phyloP scores from a whole-genome alignment of 2,113 vertebrate genomes.

The Chitala chitala region DNA sequence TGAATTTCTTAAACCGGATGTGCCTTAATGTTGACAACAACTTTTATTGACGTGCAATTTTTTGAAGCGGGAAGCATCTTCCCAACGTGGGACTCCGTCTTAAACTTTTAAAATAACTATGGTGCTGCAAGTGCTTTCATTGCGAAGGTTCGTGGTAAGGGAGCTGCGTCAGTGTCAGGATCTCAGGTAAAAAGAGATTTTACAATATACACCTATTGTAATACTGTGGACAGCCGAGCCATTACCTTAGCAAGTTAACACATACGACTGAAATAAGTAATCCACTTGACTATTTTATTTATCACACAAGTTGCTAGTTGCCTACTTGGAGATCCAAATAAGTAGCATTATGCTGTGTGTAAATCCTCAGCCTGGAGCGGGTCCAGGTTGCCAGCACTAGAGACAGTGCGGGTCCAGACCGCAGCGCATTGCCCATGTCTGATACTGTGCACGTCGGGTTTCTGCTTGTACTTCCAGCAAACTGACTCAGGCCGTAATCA shows the following conservation, averaged over 20 bases:
- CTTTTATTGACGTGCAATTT: too few species aligned
- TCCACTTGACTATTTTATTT: too few species aligned
- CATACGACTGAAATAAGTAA: not conserved
- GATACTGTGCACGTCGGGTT: not conserved
- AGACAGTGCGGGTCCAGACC: not conserved
- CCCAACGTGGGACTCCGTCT: not conserved
- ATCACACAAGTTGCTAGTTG: too few species aligned
- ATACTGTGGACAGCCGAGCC: not conserved
- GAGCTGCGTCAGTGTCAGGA: conserved; percentile 47
- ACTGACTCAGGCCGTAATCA: conserved; percentile 54
- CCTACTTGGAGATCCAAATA: too few species aligned
- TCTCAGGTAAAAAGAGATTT: conserved; percentile 36
- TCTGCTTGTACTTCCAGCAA: conserved; percentile 38
- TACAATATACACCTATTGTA: not conserved
- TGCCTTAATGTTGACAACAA: too few species aligned
- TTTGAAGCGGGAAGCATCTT: not conserved
- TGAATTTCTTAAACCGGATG: too few species aligned
- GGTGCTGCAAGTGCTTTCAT: conserved; percentile 17
- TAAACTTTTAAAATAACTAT: conserved; percentile 29
- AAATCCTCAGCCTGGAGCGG: too few species aligned
- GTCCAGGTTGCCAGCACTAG: not conserved
- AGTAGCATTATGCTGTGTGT: too few species aligned
- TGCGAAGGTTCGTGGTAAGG: conserved; percentile 36
- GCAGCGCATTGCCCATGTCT: not conserved
- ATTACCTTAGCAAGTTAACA: not conserved